A percentile compares a stretch with the other conserved stretches of the same genome.
phyloP scores from a whole-genome alignment of 2,888 invertebrate genomes.

The Drosophila mulleri region DNA sequence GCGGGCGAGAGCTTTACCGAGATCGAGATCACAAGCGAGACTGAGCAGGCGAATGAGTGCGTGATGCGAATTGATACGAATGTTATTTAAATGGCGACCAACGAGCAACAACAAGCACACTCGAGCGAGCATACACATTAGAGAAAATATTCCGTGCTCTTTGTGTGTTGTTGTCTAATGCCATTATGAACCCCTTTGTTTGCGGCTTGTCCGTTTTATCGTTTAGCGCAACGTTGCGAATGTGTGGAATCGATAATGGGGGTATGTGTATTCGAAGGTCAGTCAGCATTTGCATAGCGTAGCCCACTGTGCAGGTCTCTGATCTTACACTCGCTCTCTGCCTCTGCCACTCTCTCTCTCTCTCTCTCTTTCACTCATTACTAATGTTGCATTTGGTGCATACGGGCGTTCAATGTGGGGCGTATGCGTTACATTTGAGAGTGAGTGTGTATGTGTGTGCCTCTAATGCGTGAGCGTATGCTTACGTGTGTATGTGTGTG shows the following conservation, averaged over 20 bases:
- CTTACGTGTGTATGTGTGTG: constrained; percentile 2
- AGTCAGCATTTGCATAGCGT: constrained; percentile 22
- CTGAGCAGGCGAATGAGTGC: constrained; percentile 43
- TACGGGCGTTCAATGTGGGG: constrained; percentile 51
- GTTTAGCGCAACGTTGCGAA: constrained; percentile 51
- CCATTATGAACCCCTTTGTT: constrained; percentile 48
- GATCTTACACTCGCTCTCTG: constrained; percentile 24
- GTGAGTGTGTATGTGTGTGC: not conserved
- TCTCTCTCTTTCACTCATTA: constrained; percentile 7
- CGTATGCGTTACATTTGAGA: constrained; percentile 18
- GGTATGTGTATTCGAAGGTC: constrained; percentile 39
- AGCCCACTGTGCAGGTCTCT: constrained; percentile 44
- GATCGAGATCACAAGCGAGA: constrained; percentile 63
- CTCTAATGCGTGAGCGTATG: no score
- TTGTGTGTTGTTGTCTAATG: constrained; percentile 42
- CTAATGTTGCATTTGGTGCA: constrained; percentile 37
- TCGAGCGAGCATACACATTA: constrained; percentile 21
- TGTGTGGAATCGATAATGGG: constrained; percentile 50
- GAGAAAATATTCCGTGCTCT: constrained; percentile 25
- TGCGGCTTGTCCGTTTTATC: constrained; percentile 40
- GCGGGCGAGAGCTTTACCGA: constrained; percentile 41
- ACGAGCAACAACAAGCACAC: constrained; percentile 1
- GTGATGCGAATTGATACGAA: constrained; percentile 54
- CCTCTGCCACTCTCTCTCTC: not conserved
- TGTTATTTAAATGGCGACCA: constrained; percentile 47